These are phyloP conservation scores for Bombus cullumanus DNA, from an alignment of 1,140 invertebrate species.

Conservation along the genomic window DNA sequence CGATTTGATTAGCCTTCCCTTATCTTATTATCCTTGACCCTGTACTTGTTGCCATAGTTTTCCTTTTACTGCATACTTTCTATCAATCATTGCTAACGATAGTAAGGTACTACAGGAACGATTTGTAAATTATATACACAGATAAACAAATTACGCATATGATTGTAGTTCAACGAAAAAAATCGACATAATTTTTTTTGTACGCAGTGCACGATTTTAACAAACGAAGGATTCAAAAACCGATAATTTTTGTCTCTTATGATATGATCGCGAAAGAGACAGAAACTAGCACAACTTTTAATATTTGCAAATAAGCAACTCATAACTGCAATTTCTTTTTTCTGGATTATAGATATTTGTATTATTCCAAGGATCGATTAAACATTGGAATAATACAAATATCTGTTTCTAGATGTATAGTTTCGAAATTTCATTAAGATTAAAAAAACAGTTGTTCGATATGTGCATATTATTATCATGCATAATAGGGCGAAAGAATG, in stretches of 20 bases:
- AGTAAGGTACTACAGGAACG: conserved; percentile 55
- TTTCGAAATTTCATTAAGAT: conserved; percentile 1
- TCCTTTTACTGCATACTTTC: conserved; percentile 29
- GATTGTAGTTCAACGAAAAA: conserved; percentile 12
- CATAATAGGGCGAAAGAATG: not conserved
- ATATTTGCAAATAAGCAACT: conserved; percentile 20
- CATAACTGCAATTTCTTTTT: not conserved
- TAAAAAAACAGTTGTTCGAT: conserved; percentile 32
- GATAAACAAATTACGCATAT: conserved; percentile 39
- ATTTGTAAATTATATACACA: conserved; percentile 45
- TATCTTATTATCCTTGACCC: conserved; percentile 58
- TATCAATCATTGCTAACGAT: conserved; percentile 36
- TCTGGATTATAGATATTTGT: not conserved
- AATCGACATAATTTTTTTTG: not conserved
- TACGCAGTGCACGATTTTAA: not conserved
- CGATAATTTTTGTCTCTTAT: not conserved
- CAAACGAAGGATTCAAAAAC: conserved; percentile 4
- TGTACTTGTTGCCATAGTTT: conserved; percentile 52
- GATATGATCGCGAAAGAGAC: not conserved
- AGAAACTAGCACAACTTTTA: not conserved
- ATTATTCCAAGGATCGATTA: not conserved
- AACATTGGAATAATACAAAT: not conserved
- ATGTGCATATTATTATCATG: conserved; percentile 30
- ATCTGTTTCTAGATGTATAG: not conserved
- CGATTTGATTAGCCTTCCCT: conserved; percentile 33